Conservation (phyloP, 1,140 invertebrate species). For the Pemphigus obesinymphae region DNA sequence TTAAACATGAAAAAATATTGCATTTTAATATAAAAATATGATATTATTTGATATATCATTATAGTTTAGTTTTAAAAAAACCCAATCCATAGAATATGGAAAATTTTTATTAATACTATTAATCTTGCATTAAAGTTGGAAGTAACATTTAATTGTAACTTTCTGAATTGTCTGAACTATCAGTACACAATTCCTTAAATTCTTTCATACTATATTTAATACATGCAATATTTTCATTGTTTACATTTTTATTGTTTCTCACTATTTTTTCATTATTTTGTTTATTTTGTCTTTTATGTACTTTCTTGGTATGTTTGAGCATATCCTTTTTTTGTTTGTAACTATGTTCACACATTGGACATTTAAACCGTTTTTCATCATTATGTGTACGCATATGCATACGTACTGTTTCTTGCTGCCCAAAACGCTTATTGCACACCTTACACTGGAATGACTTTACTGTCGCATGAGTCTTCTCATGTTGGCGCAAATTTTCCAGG, state of each 20-base stretch:
- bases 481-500: slow-evolving; percentile 21
- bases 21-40: not conserved
- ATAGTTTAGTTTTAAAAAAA: no score
- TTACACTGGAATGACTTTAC: slow-evolving; percentile 36
- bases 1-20: not conserved
- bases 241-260: not conserved
- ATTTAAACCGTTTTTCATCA: slow-evolving; percentile 70
- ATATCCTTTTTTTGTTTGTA: slow-evolving; percentile 53
- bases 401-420: slow-evolving; percentile 55
- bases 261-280: not conserved
- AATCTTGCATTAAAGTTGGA: not conserved
- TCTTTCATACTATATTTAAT: slow-evolving; percentile 25
- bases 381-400: slow-evolving; percentile 63
- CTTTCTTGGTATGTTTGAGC: slow-evolving; percentile 51
- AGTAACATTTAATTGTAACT: slow-evolving; percentile 16
- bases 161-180: slow-evolving; percentile 9
- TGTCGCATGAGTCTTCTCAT: slow-evolving; percentile 26
- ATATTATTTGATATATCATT: no score
- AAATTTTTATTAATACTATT: not conserved
- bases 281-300: slow-evolving; percentile 45
- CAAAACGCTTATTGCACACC: slow-evolving; percentile 30
- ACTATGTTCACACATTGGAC: slow-evolving; percentile 60
- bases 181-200: slow-evolving; percentile 5
- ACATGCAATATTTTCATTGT: not conserved
- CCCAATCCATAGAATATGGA: no score